Conservation (phyloP, 23 tunicate genomes). For the Ascidia mentula region DNA sequence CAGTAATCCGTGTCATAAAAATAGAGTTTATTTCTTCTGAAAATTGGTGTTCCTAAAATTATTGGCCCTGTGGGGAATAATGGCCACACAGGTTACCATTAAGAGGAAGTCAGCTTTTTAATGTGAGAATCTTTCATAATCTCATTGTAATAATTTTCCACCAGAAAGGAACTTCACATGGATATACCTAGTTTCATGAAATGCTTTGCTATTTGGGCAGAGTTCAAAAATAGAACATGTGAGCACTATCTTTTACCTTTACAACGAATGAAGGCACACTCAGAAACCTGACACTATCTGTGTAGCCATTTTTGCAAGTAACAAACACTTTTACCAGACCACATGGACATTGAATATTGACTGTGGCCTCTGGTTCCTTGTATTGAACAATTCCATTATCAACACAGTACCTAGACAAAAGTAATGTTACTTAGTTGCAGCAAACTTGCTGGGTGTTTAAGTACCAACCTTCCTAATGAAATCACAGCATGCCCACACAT, state of each 20-base stretch:
- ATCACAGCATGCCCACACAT: slow-evolving; percentile 78
- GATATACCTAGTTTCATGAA: too few species aligned
- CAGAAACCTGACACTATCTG: slow-evolving; percentile 59
- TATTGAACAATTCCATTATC: slow-evolving; percentile 43
- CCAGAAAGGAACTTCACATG: too few species aligned
- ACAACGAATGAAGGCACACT: slow-evolving; percentile 66
- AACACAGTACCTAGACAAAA: slow-evolving; percentile 44
- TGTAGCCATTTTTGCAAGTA: slow-evolving; percentile 33
- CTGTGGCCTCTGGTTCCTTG: slow-evolving; percentile 63
- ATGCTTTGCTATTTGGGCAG: too few species aligned
- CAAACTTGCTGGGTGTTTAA: slow-evolving; percentile 34
- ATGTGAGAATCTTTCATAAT: too few species aligned
- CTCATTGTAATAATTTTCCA: too few species aligned
- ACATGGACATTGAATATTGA: slow-evolving; percentile 85
- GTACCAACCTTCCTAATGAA: slow-evolving; percentile 50
- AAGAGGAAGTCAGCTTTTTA: too few species aligned
- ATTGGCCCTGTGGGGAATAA: too few species aligned
- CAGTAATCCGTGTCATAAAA: too few species aligned
- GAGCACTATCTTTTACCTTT: neutral
- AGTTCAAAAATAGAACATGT: too few species aligned
- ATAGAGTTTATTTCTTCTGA: too few species aligned
- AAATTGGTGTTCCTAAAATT: too few species aligned
- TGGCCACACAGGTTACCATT: too few species aligned
- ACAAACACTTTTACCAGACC: slow-evolving; percentile 62
- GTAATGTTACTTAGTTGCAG: neutral